Percentiles rank a stretch among this genome's conserved stretches.
Conservation (phyloP, 2,797 vertebrate species). For the Alca torda region DNA sequence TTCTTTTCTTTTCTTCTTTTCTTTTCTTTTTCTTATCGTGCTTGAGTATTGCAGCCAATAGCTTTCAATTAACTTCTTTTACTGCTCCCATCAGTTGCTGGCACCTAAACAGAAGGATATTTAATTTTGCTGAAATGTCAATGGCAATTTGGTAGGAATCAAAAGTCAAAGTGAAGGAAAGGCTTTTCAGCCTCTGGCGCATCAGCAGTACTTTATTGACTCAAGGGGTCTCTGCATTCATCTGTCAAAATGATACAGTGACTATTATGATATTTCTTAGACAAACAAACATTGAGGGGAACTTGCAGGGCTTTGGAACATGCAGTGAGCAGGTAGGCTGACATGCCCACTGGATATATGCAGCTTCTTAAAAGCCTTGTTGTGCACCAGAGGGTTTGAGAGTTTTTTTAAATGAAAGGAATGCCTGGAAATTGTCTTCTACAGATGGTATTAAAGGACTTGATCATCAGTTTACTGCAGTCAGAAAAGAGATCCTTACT, state of each 20-base stretch:
- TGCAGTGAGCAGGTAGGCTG: conserved; percentile 1
- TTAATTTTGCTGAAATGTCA: conserved; percentile 54
- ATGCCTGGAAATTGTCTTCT: background rate
- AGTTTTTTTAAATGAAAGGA: background rate
- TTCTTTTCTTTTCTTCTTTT: too few relatives aligned
- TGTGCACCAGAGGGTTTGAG: background rate
- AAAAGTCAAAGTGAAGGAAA: conserved; percentile 8
- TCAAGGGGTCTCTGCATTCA: conserved; percentile 3
- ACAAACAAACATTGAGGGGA: background rate
- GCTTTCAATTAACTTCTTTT: conserved; percentile 35
- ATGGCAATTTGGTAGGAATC: conserved; percentile 4
- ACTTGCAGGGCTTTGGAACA: background rate
- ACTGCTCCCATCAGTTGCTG: conserved; percentile 6
- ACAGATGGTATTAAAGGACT: background rate
- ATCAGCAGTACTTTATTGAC: background rate
- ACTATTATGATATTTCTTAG: background rate
- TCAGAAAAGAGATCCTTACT: background rate
- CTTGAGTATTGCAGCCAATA: background rate
- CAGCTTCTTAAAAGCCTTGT: background rate
- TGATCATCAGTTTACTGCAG: background rate
- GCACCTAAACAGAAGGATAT: conserved; percentile 37
- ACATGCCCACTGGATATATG: background rate
- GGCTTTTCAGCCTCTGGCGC: conserved; percentile 1
- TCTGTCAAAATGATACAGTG: background rate
- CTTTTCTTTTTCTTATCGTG: too few relatives aligned